Evolutionary conservation across 2,888 invertebrate species (phyloP).

Genomic region (Aromia moschata): DNA sequence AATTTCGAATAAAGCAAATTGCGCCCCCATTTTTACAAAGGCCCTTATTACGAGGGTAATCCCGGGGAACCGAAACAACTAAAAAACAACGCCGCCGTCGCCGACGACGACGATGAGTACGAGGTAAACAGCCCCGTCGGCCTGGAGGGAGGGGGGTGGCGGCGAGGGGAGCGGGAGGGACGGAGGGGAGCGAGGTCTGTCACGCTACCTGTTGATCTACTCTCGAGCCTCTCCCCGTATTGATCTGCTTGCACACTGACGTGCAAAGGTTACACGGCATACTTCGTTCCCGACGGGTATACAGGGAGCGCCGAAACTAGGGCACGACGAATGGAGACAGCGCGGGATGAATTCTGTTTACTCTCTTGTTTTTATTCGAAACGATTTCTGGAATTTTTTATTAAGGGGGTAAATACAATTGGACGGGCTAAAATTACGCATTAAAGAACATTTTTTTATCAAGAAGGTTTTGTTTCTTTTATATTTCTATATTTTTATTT

Average conservation of each 20-base stretch:
- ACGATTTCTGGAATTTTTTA: too few species aligned
- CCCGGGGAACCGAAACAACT: slow-evolving; percentile 25
- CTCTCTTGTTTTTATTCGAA: too few species aligned
- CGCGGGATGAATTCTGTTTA: too few species aligned
- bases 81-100: too few species aligned
- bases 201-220: slow-evolving; percentile 57
- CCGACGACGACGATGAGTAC: slow-evolving; percentile 16
- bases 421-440: too few species aligned
- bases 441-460: too few species aligned
- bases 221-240: slow-evolving; percentile 53
- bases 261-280: slow-evolving; percentile 51
- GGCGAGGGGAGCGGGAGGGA: slow-evolving; percentile 20
- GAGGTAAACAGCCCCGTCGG: slow-evolving; percentile 26
- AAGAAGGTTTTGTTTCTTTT: too few species aligned
- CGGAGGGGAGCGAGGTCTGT: slow-evolving; percentile 43
- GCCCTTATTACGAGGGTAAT: slow-evolving; percentile 29
- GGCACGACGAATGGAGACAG: too few species aligned
- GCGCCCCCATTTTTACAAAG: slow-evolving; percentile 21
- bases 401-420: too few species aligned
- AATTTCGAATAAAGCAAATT: slow-evolving; percentile 21
- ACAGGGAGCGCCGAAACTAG: too few species aligned
- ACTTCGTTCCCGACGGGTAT: slow-evolving; percentile 44
- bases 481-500: too few species aligned
- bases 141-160: too few species aligned
- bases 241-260: slow-evolving; percentile 50